Evolutionary conservation across 2,113 vertebrate species (phyloP).

Genomic region (Arvicanthis niloticus): DNA sequence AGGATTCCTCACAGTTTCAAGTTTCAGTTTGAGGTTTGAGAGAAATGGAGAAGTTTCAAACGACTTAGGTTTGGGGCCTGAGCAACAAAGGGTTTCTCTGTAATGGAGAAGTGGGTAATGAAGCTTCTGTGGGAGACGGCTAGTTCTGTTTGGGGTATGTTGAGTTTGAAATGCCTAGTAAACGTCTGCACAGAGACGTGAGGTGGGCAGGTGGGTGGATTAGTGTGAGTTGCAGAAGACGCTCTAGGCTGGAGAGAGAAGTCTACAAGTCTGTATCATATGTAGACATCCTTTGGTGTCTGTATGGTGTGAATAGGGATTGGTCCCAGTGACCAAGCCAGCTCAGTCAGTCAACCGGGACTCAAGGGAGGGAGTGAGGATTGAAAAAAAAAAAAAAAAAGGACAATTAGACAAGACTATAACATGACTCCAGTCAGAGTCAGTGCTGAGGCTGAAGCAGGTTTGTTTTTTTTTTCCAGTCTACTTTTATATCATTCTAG

Average conservation of each 20-base stretch:
- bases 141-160: neutral
- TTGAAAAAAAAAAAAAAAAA: too few species aligned
- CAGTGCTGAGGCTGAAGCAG: too few species aligned
- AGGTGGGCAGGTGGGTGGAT: neutral
- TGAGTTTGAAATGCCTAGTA: neutral
- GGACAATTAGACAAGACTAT: too few species aligned
- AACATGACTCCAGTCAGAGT: too few species aligned
- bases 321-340: neutral
- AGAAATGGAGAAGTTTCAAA: conserved; percentile 17
- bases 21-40: neutral
- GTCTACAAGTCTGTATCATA: conserved; percentile 13
- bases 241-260: conserved; percentile 3
- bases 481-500: too few species aligned
- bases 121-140: neutral
- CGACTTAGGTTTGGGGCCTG: neutral
- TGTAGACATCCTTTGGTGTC: neutral
- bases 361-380: too few species aligned
- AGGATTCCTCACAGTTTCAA: conserved; percentile 12
- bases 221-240: conserved; percentile 8
- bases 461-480: too few species aligned
- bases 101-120: neutral
- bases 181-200: neutral
- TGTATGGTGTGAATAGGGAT: neutral
- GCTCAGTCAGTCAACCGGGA: too few species aligned
- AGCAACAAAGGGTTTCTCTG: neutral